Percentiles rank a stretch among this genome's conserved stretches.
Evolutionary conservation across 2,113 vertebrate species (phyloP).

Genomic region (Bufo bufo): DNA sequence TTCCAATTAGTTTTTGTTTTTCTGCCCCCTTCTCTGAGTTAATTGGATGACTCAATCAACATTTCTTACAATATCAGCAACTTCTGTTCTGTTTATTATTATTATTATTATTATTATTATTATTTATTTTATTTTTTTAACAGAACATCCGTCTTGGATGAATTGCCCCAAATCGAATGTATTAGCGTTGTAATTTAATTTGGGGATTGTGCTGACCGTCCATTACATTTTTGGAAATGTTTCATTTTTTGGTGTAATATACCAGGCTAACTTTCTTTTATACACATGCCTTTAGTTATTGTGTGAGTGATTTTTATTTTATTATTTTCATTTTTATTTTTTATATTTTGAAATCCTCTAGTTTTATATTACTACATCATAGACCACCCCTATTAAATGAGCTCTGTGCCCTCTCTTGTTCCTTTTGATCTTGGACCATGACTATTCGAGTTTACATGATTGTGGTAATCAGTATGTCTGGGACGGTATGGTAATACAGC

Average conservation of each 20-base stretch:
- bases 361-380: neutral
- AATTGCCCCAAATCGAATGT: neutral
- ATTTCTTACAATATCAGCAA: slow-evolving; percentile 36
- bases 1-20: slow-evolving; percentile 50
- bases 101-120: no score
- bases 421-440: slow-evolving; percentile 23
- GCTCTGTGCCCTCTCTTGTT: neutral
- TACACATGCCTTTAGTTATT: neutral
- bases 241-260: neutral
- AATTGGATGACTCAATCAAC: slow-evolving; percentile 38
- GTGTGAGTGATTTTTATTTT: no score
- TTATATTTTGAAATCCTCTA: neutral
- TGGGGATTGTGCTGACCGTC: neutral
- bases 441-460: slow-evolving; percentile 16
- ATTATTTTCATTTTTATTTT: no score
- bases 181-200: neutral
- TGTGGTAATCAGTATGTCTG: slow-evolving; percentile 7
- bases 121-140: no score
- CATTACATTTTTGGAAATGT: neutral
- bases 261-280: neutral
- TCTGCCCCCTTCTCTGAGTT: slow-evolving; percentile 5
- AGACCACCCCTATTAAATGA: neutral
- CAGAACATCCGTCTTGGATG: neutral
- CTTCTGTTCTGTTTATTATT: neutral
- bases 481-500: slow-evolving; percentile 37